Conservation (phyloP, 2,113 vertebrate genomes). For the Carlito syrichta region DNA sequence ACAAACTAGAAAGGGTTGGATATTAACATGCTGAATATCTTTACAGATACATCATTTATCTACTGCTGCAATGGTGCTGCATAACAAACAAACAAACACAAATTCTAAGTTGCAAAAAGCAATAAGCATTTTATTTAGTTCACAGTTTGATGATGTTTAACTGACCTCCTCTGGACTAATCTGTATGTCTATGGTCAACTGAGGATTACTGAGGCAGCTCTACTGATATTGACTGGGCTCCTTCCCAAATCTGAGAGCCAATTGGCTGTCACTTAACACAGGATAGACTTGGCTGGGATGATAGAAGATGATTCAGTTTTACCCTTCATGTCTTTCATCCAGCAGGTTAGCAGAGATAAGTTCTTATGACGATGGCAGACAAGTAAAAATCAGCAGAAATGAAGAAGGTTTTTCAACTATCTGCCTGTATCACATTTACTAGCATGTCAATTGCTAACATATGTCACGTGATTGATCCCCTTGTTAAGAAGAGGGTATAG, state of each 20-base stretch:
- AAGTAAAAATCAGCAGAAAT: not conserved
- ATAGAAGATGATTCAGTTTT: not conserved
- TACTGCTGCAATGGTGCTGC: not conserved
- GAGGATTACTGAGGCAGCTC: not conserved
- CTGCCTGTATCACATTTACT: not conserved
- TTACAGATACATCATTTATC: not conserved
- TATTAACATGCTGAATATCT: not conserved
- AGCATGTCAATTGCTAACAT: not conserved
- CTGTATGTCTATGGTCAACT: not conserved
- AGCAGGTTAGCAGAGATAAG: not conserved
- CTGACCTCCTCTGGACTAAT: not conserved
- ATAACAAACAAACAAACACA: not conserved
- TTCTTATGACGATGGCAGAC: not conserved
- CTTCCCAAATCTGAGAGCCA: not conserved
- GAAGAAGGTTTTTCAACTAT: not conserved
- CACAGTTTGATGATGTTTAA: not conserved
- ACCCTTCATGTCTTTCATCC: not conserved
- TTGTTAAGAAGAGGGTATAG: not conserved
- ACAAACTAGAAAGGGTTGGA: not conserved
- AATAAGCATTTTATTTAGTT: not conserved
- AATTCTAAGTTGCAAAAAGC: not conserved
- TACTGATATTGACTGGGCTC: not conserved
- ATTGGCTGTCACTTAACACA: not conserved
- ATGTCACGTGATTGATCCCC: not conserved
- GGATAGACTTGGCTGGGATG: not conserved